These are phyloP conservation scores for Lysiphlebus fabarum DNA, from an alignment of 1,140 invertebrate species.

Conservation along the genomic window DNA sequence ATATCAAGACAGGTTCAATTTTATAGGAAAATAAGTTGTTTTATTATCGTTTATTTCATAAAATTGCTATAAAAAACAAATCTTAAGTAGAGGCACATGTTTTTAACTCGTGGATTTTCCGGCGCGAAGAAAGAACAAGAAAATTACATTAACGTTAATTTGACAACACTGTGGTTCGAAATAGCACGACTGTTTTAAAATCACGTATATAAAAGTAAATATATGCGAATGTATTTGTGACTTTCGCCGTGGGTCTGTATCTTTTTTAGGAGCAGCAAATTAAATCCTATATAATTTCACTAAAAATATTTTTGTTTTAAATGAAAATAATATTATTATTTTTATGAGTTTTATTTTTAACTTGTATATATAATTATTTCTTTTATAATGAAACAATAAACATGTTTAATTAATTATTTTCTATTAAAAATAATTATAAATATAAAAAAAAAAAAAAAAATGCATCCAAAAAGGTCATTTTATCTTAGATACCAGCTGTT, in stretches of 20 bases:
- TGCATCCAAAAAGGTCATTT: too few species aligned
- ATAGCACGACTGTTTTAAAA: too few species aligned
- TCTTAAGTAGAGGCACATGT: constrained; percentile 29
- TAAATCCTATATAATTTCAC: constrained; percentile 20
- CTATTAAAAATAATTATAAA: too few species aligned
- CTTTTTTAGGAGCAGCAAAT: neutral
- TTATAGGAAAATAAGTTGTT: too few species aligned
- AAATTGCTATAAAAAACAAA: constrained; percentile 8
- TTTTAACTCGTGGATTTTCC: constrained; percentile 31
- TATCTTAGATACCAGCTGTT: constrained; percentile 17
- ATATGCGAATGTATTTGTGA: constrained; percentile 3
- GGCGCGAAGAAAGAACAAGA: neutral
- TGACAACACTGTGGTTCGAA: constrained; percentile 30
- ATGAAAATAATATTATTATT: neutral
- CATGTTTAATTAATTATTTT: too few species aligned
- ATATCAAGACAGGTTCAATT: too few species aligned
- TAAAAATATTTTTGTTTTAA: constrained; percentile 10
- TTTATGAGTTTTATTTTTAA: too few species aligned
- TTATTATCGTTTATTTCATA: constrained; percentile 24
- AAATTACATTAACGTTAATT: too few species aligned
- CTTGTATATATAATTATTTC: too few species aligned
- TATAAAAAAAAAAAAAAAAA: too few species aligned
- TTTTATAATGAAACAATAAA: too few species aligned
- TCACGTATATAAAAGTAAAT: too few species aligned
- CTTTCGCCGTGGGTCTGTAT: constrained; percentile 33